phyloP scores from a whole-genome alignment of 2,888 invertebrate genomes.

The Dryobotodes eremita region DNA sequence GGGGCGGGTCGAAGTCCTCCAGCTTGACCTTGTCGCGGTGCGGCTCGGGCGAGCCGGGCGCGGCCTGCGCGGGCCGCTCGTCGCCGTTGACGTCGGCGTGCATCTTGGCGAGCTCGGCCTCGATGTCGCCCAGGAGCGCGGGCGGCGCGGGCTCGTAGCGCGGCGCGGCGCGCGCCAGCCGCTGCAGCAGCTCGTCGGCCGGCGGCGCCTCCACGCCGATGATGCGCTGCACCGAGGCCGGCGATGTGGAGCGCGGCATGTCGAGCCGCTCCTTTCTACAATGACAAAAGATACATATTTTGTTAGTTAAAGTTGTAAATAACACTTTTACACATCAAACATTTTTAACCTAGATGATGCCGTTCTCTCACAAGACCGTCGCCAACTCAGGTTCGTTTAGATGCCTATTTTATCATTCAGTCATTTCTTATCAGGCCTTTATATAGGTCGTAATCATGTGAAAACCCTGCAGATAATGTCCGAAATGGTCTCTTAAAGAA shows the following conservation, averaged over 20 bases:
- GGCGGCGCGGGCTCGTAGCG: constrained; percentile 83
- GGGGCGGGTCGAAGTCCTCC: constrained; percentile 92
- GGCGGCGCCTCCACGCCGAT: constrained; percentile 83
- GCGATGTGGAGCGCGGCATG: constrained; percentile 86
- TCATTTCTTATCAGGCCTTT: background rate
- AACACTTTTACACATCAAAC: background rate
- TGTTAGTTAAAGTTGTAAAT: background rate
- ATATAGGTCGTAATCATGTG: background rate
- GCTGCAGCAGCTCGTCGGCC: constrained; percentile 80
- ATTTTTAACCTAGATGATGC: background rate
- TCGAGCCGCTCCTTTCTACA: constrained; percentile 86
- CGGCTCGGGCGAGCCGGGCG: constrained; percentile 40
- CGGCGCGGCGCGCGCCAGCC: constrained; percentile 78
- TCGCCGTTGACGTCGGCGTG: constrained; percentile 26
- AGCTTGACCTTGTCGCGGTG: constrained; percentile 74
- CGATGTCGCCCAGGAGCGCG: constrained; percentile 91
- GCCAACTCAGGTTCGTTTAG: background rate
- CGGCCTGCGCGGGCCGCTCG: constrained; percentile 30
- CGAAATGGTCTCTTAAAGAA: background rate
- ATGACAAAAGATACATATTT: constrained; percentile 66
- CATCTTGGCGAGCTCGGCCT: constrained; percentile 89
- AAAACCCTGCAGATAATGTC: background rate
- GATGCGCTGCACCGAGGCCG: constrained; percentile 87
- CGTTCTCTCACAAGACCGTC: background rate
- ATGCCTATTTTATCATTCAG: background rate